Evolutionary conservation across 2,113 vertebrate species (phyloP).

Genomic region (Colaptes auratus): DNA sequence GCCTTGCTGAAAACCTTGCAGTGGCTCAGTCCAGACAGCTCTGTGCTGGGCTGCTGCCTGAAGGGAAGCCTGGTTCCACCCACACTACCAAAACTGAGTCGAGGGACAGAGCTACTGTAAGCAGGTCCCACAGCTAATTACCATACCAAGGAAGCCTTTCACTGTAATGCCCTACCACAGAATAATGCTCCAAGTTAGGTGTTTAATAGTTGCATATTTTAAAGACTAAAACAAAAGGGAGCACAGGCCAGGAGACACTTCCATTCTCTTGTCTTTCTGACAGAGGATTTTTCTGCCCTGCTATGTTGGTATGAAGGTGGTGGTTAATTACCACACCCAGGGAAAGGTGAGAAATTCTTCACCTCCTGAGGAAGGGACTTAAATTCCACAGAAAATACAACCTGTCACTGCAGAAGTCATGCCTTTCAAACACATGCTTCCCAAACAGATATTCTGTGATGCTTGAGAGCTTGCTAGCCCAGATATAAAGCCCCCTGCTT

Average conservation of each 20-base stretch:
- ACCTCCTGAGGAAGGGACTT: not conserved
- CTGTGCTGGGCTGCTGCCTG: not conserved
- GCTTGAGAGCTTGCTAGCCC: not conserved
- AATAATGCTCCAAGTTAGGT: not conserved
- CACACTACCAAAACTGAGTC: not conserved
- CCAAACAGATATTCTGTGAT: not conserved
- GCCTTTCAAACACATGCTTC: not conserved
- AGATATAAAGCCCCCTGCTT: not conserved
- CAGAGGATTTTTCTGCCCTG: not conserved
- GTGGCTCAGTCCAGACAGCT: not conserved
- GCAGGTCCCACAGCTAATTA: not conserved
- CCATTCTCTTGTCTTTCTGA: not conserved
- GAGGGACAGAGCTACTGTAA: not conserved
- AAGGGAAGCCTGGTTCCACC: not conserved
- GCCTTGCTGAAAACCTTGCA: not conserved
- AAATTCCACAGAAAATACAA: not conserved
- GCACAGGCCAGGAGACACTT: not conserved
- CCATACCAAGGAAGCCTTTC: not conserved
- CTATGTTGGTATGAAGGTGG: not conserved
- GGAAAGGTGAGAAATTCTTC: not conserved
- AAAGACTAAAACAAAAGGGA: not conserved
- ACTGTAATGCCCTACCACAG: not conserved
- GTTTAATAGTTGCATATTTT: not conserved
- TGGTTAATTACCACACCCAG: not conserved
- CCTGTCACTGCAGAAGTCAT: not conserved